Conservation (phyloP, 1,140 invertebrate species). For the Orussus abietinus region DNA sequence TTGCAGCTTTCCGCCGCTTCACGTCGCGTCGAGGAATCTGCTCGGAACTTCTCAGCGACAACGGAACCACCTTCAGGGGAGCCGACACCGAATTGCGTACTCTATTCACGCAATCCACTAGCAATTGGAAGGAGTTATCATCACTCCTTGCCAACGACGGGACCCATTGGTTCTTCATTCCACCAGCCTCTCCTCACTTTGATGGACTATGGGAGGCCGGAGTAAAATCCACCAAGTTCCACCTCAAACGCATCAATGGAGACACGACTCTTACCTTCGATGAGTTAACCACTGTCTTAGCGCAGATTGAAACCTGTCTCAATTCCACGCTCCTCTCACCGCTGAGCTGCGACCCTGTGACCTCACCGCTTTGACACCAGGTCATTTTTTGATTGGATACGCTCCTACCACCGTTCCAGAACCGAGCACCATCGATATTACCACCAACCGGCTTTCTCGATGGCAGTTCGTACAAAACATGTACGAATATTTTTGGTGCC, state of each 20-base stretch:
- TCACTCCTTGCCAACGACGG: too few species aligned
- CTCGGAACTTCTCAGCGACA: too few species aligned
- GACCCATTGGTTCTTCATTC: conserved; percentile 6
- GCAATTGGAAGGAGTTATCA: too few species aligned
- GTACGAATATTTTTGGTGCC: conserved; percentile 8
- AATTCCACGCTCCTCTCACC: conserved; percentile 19
- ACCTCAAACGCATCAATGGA: background rate
- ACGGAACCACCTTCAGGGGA: too few species aligned
- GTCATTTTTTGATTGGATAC: too few species aligned
- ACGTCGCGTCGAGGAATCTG: background rate
- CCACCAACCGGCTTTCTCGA: too few species aligned
- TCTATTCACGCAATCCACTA: too few species aligned
- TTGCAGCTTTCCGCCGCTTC: conserved; percentile 1
- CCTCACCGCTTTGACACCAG: background rate
- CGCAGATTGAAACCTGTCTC: conserved; percentile 21
- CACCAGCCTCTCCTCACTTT: conserved; percentile 7
- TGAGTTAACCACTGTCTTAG: conserved; percentile 15
- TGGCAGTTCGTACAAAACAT: too few species aligned
- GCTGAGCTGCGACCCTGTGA: conserved; percentile 14
- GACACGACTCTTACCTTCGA: conserved; percentile 16
- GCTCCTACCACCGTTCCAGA: too few species aligned
- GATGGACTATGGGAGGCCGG: conserved; percentile 16
- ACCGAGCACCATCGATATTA: background rate
- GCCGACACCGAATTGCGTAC: too few species aligned
- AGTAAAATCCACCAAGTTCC: conserved; percentile 5